Evolutionary conservation across 2,888 invertebrate species (phyloP).

Genomic region (Balanococcus diminutus): DNA sequence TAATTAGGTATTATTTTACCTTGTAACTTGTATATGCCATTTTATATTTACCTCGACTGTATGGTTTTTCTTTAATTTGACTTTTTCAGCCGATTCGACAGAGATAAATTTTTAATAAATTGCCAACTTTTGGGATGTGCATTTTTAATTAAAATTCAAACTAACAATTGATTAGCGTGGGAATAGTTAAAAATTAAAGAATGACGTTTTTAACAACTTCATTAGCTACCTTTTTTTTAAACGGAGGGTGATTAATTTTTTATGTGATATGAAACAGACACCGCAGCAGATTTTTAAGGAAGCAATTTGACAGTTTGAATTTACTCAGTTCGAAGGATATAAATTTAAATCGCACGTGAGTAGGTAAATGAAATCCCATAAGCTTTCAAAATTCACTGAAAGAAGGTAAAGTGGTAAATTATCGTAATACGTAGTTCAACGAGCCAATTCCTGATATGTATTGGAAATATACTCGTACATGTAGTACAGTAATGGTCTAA

Average conservation of each 20-base stretch:
- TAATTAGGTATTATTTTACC: neutral
- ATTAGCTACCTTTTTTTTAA: neutral
- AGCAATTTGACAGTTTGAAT: conserved; percentile 15
- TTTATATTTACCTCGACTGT: neutral
- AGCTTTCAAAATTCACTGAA: neutral
- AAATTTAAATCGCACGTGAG: neutral
- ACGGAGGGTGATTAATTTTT: neutral
- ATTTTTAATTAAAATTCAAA: conserved; percentile 23
- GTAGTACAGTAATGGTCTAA: too few relatives aligned
- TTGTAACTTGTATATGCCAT: neutral
- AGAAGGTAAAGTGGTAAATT: too few relatives aligned
- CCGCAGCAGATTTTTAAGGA: neutral
- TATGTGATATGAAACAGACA: neutral
- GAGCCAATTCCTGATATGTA: too few relatives aligned
- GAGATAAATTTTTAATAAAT: neutral
- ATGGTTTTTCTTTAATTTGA: neutral
- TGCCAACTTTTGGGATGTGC: neutral
- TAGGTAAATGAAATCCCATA: neutral
- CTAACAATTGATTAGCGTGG: neutral
- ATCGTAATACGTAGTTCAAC: too few relatives aligned
- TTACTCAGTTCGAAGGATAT: conserved; percentile 4
- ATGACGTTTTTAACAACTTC: neutral
- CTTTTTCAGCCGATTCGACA: neutral
- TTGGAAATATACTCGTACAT: too few relatives aligned
- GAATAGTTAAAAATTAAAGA: neutral